Evolutionary conservation across 92 coral and sea anemone species (phyloP).

Genomic region (Palythoa caribaeorum): DNA sequence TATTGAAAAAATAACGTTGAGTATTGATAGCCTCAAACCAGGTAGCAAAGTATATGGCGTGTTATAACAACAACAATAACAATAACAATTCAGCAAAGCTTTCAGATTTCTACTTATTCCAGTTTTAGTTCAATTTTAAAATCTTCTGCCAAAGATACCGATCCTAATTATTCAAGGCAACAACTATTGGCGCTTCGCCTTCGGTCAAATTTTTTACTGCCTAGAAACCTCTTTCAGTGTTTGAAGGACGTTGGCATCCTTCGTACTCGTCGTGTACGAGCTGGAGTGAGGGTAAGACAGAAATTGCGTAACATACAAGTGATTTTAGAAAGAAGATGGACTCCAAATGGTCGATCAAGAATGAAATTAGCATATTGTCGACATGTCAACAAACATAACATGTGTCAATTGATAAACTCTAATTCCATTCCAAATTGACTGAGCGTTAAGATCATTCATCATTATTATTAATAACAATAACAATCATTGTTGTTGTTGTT

Average conservation of each 20-base stretch:
- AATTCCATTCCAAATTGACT: too few relatives aligned
- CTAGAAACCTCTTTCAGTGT: slow-evolving; percentile 17
- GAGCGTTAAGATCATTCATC: too few relatives aligned
- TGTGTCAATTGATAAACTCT: slow-evolving; percentile 2
- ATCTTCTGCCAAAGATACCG: slow-evolving; percentile 39
- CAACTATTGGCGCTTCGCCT: background rate
- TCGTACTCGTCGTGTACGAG: slow-evolving; percentile 50
- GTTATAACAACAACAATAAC: too few relatives aligned
- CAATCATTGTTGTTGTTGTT: too few relatives aligned
- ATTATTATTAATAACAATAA: too few relatives aligned
- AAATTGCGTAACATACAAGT: slow-evolving; percentile 1
- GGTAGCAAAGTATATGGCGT: too few relatives aligned
- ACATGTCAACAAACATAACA: slow-evolving; percentile 36
- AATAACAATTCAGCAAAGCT: slow-evolving; percentile 22
- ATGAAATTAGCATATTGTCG: slow-evolving; percentile 50
- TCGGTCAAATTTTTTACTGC: background rate
- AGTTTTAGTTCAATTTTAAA: slow-evolving; percentile 27
- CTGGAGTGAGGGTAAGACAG: slow-evolving; percentile 32
- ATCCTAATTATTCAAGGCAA: slow-evolving; percentile 28
- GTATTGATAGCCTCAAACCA: too few relatives aligned
- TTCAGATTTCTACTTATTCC: slow-evolving; percentile 23
- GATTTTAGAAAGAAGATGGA: slow-evolving; percentile 19
- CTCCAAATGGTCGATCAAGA: background rate
- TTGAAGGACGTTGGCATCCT: slow-evolving; percentile 44
- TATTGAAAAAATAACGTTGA: too few relatives aligned